phyloP scores from a whole-genome alignment of 2,797 vertebrate species.

The Helarctos malayanus region DNA sequence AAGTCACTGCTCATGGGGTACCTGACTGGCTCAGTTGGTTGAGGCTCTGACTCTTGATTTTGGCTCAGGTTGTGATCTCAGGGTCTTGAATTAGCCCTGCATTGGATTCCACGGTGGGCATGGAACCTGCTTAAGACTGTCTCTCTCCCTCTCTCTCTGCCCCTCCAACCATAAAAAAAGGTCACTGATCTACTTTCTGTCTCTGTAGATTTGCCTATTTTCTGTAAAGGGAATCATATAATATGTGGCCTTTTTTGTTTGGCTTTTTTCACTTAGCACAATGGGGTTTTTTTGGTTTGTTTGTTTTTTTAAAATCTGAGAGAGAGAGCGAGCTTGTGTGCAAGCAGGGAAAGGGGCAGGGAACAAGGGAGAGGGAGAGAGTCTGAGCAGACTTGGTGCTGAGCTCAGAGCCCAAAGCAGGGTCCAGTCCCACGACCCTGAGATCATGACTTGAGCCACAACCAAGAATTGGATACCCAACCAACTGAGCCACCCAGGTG shows the following conservation, averaged over 20 bases:
- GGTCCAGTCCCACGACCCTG: background rate
- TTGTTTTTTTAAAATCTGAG: background rate
- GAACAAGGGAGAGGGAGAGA: background rate
- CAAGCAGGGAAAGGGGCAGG: background rate
- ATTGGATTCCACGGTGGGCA: background rate
- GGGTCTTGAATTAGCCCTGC: background rate
- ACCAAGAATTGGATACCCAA: background rate
- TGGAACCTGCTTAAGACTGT: background rate
- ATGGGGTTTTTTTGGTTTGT: background rate
- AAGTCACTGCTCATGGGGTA: background rate
- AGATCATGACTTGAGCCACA: background rate
- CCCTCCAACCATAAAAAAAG: background rate
- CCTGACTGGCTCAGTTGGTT: background rate
- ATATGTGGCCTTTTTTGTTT: background rate
- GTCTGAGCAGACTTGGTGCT: background rate
- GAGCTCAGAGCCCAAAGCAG: background rate
- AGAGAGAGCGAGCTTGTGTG: background rate
- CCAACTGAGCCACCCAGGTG: no score
- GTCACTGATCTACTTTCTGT: background rate
- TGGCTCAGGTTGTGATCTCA: background rate
- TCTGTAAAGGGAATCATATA: background rate
- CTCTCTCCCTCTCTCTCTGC: background rate
- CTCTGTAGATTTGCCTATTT: background rate
- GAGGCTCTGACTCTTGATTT: background rate
- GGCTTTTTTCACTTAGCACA: background rate